Evolutionary conservation across 2,113 vertebrate genomes (phyloP), one percentile per base, ranked within the genome.

Genomic region (Entomyzon cyanotis): DNA sequence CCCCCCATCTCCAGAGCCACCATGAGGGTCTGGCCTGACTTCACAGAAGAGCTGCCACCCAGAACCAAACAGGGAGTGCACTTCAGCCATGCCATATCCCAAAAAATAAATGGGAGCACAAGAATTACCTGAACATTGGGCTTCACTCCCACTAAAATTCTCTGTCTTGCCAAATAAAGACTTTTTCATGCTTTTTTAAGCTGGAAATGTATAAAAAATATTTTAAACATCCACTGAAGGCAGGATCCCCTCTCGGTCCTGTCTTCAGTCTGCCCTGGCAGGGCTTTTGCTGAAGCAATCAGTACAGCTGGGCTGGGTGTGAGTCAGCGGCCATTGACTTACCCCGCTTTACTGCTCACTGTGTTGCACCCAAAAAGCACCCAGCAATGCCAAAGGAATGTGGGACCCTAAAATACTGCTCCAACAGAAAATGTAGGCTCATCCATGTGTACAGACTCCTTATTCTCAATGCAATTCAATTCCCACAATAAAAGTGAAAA

Each of bases 131-230:
- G n/a, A 42, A 41, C 62, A 93, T 68, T 3, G 5, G 87, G 55
- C 74, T 85, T 17, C 5, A 0, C 46, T 79, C 63, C 90, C 90
- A 68, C 9, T 56, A 49, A 85, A 87, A 47, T 12, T 7, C 41
- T 39, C 69, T 91, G 39, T 1, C 52, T 71, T 75, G 65, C 77
- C 65, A 82, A 81, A 77, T 23, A 20, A 81, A 81, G 74, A 0
- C 3, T 65, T 85, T 71, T 76, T n/a, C 39, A 56, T 37, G 23
- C 24, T 69, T 83, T 88, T 42, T 59, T 67, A 67, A 70, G 60
- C 47, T 93, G 52, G 27, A 84, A 89, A 89, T 39, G 56, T 24
- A 82, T 74, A 55, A 86, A 90, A 69, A 24, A 21, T 62, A 49
- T 53, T 64, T 28, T 28, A 71, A 74, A 49, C 20, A 17, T 37